Conservation (phyloP, 2,888 invertebrate genomes). For the Catocala fraxini region DNA sequence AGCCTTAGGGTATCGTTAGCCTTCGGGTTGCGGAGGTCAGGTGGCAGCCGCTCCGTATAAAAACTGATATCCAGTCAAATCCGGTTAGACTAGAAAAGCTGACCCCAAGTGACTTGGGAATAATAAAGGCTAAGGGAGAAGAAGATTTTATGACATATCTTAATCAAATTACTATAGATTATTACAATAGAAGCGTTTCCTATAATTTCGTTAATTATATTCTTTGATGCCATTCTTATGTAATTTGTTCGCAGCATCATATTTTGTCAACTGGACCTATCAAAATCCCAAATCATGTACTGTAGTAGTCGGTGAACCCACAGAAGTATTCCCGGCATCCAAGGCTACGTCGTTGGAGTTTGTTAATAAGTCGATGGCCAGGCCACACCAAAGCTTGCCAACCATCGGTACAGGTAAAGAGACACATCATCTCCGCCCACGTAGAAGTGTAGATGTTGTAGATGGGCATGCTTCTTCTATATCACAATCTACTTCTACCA, state of each 20-base stretch:
- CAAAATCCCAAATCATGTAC: conserved; percentile 94
- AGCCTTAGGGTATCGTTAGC: no score
- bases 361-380: conserved; percentile 90
- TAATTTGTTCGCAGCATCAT: conserved; percentile 89
- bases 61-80: no score
- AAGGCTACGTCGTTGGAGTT: conserved; percentile 91
- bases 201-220: conserved; percentile 28
- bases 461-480: conserved; percentile 88
- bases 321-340: conserved; percentile 90
- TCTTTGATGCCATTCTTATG: conserved; percentile 14
- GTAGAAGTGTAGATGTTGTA: conserved; percentile 91
- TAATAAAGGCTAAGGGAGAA: no score
- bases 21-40: no score
- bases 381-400: conserved; percentile 89
- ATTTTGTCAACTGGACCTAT: conserved; percentile 95
- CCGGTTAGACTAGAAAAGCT: no score
- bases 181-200: no score
- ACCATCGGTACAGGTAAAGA: conserved; percentile 86
- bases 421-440: conserved; percentile 88
- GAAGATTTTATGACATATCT: no score
- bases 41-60: no score
- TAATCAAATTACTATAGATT: no score
- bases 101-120: no score
- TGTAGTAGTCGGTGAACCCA: conserved; percentile 93
- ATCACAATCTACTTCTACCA: conserved; percentile 73